A percentile compares a stretch with the other conserved stretches of the same genome.
Evolutionary conservation across 2,888 invertebrate species (phyloP).

Genomic region (Syritta pipiens): DNA sequence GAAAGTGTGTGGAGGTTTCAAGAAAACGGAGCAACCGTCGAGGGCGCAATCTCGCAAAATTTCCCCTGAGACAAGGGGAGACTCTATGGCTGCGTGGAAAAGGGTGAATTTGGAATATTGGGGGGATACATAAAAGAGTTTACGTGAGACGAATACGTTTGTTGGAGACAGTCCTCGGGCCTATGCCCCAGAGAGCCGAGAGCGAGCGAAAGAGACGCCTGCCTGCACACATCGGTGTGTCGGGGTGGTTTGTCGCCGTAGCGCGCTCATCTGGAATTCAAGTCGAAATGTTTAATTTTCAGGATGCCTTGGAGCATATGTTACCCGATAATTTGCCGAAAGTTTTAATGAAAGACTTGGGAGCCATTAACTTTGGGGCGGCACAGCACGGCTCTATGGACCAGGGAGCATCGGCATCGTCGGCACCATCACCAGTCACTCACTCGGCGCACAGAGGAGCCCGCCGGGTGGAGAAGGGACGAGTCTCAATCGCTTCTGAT

Average conservation of each 20-base stretch:
- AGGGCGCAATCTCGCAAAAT: slow-evolving; percentile 68
- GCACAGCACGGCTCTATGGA: slow-evolving; percentile 29
- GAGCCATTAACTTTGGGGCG: slow-evolving; percentile 75
- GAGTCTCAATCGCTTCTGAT: slow-evolving; percentile 65
- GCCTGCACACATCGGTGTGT: slow-evolving; percentile 42
- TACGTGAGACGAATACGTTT: slow-evolving; percentile 65
- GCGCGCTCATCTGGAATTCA: slow-evolving; percentile 65
- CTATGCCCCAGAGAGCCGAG: slow-evolving; percentile 12
- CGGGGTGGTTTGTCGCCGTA: slow-evolving; percentile 63
- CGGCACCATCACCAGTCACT: slow-evolving; percentile 58
- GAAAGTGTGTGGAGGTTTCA: slow-evolving; percentile 29
- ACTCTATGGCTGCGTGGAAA: slow-evolving; percentile 19
- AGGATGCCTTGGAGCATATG: slow-evolving; percentile 75
- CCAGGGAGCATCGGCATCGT: slow-evolving; percentile 21
- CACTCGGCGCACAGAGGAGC: slow-evolving; percentile 27
- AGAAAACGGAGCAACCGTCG: slow-evolving; percentile 61
- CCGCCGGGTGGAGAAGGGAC: slow-evolving; percentile 25
- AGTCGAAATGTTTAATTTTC: slow-evolving; percentile 69
- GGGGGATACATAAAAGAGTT: slow-evolving; percentile 62
- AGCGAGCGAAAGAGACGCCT: slow-evolving; percentile 32
- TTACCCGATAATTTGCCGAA: slow-evolving; percentile 80
- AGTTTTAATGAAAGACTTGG: slow-evolving; percentile 79
- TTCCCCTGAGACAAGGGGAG: slow-evolving; percentile 62
- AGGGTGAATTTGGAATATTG: slow-evolving; percentile 49
- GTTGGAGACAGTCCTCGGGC: slow-evolving; percentile 22